These are phyloP conservation scores for Beris morrisii DNA, from an alignment of 2,888 invertebrate genomes.

Conservation along the genomic window DNA sequence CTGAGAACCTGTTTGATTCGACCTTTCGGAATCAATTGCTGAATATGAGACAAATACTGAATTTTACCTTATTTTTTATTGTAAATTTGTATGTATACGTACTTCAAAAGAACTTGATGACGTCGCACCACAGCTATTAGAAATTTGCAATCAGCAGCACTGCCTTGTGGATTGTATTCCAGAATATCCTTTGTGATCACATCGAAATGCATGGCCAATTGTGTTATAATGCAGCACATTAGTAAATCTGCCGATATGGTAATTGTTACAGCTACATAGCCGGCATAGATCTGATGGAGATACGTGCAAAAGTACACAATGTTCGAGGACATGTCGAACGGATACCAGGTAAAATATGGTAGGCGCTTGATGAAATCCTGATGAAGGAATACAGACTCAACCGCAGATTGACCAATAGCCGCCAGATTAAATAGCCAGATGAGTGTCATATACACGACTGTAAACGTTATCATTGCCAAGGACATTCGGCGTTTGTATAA, in stretches of 20 bases:
- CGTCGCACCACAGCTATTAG: conserved; percentile 42
- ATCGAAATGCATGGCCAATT: conserved; percentile 51
- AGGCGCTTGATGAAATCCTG: conserved; percentile 15
- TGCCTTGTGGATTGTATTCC: conserved; percentile 39
- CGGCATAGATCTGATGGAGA: conserved; percentile 45
- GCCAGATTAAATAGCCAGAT: conserved; percentile 50
- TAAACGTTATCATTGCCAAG: conserved; percentile 44
- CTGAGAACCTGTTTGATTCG: too few relatives aligned
- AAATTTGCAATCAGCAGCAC: conserved; percentile 40
- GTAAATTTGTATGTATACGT: conserved; percentile 14
- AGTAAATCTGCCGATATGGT: conserved; percentile 49
- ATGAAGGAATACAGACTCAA: conserved; percentile 25
- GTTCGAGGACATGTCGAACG: conserved; percentile 31
- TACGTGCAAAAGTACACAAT: conserved; percentile 44
- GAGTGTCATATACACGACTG: conserved; percentile 44
- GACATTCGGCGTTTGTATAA: conserved; percentile 41
- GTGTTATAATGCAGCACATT: conserved; percentile 46
- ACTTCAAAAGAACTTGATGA: conserved; percentile 45
- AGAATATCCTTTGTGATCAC: conserved; percentile 43
- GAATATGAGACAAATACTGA: too few relatives aligned
- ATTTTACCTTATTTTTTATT: too few relatives aligned
- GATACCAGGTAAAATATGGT: conserved; percentile 41
- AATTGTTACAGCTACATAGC: conserved; percentile 45
- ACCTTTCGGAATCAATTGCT: too few relatives aligned
- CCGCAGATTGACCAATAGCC: conserved; percentile 30